A percentile compares a stretch with the other conserved stretches of the same genome.
Evolutionary conservation across 2,113 vertebrate genomes (phyloP).

Genomic region (Meriones unguiculatus): DNA sequence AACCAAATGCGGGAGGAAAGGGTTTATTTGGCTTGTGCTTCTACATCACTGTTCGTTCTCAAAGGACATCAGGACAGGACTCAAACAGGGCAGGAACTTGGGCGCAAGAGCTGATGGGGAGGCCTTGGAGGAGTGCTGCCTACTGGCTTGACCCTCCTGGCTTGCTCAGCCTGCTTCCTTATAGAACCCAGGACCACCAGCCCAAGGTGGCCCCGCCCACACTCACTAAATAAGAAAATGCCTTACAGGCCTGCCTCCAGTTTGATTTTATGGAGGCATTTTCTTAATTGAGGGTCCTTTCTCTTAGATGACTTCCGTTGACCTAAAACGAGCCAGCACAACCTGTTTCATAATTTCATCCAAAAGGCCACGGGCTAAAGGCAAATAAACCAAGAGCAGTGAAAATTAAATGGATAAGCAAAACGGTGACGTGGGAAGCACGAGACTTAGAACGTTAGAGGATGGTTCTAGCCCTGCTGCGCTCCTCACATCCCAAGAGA

Average conservation of each 20-base stretch:
- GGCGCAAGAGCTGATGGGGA: not conserved
- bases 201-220: not conserved
- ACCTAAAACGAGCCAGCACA: not conserved
- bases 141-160: not conserved
- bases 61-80: not conserved
- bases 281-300: not conserved
- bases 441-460: not conserved
- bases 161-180: not conserved
- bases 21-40: not conserved
- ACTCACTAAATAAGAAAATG: not conserved
- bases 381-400: not conserved
- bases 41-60: not conserved
- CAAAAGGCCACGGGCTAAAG: not conserved
- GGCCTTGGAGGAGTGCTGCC: not conserved
- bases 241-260: not conserved
- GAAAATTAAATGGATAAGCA: not conserved
- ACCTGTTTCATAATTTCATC: not conserved
- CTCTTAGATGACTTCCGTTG: not conserved
- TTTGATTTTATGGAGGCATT: not conserved
- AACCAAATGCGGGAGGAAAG: not conserved
- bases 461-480: too few species aligned
- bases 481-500: not conserved
- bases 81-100: not conserved
- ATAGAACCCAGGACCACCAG: not conserved
- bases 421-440: not conserved